phyloP scores from a whole-genome alignment of 2,113 vertebrate genomes.

The Erpornis zantholeuca region DNA sequence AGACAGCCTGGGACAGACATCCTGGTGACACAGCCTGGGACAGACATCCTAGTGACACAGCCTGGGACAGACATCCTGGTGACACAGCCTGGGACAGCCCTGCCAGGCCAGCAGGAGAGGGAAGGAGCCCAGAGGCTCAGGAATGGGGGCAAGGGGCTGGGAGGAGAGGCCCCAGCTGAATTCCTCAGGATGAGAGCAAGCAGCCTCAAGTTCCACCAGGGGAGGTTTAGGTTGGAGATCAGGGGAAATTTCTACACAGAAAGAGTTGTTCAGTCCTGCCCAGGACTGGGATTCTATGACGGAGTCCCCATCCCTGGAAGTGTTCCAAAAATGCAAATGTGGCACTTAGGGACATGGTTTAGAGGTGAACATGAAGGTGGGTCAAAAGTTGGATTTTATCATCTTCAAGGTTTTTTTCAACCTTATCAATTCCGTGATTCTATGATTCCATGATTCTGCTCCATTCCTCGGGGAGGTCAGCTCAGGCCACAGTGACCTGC shows the following conservation, averaged over 20 bases:
- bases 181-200: not conserved
- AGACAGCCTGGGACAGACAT: not conserved
- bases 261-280: not conserved
- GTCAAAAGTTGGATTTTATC: not conserved
- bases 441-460: not conserved
- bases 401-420: not conserved
- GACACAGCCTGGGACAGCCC: not conserved
- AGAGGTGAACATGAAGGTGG: not conserved
- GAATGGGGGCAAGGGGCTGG: fast-evolving
- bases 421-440: not conserved
- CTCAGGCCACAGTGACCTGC: not conserved
- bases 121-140: not conserved
- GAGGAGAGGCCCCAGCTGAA: not conserved
- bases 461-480: not conserved
- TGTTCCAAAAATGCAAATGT: not conserved
- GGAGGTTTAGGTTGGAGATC: not conserved
- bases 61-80: not conserved
- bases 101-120: not conserved
- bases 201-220: not conserved
- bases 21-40: too few relatives aligned
- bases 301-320: not conserved
- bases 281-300: not conserved
- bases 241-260: not conserved
- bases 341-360: not conserved
- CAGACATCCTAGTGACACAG: too few relatives aligned